phyloP scores from a whole-genome alignment of 2,888 invertebrate species.

The Cinara cedri region DNA sequence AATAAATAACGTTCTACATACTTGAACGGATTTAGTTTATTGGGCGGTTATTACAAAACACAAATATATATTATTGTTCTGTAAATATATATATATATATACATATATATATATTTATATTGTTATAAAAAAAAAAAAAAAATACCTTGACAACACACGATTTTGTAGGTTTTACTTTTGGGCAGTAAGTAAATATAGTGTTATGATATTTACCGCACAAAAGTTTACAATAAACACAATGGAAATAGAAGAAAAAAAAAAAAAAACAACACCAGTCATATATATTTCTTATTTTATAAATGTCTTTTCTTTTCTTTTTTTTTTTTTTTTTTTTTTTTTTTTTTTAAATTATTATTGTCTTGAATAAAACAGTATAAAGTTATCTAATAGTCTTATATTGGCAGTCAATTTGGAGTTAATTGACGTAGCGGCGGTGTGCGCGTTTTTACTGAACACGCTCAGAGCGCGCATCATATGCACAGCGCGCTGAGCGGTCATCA shows the following conservation, averaged over 20 bases:
- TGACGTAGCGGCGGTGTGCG: slow-evolving; percentile 33
- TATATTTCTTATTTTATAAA: slow-evolving; percentile 31
- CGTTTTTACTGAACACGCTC: slow-evolving; percentile 13
- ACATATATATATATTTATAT: slow-evolving; percentile 3
- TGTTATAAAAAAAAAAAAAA: slow-evolving; percentile 4
- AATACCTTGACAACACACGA: background rate
- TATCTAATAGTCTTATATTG: slow-evolving; percentile 55
- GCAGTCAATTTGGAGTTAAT: slow-evolving; percentile 56
- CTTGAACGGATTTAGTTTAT: slow-evolving; percentile 43
- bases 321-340: no score
- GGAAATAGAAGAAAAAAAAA: background rate
- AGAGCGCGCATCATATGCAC: background rate
- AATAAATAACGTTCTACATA: background rate
- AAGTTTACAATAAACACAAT: slow-evolving; percentile 24
- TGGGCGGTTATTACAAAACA: background rate
- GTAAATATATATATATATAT: slow-evolving; percentile 12
- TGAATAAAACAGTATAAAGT: slow-evolving; percentile 38
- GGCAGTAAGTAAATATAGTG: background rate
- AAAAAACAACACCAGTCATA: slow-evolving; percentile 38
- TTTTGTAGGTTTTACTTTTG: slow-evolving; percentile 15
- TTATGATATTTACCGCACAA: slow-evolving; percentile 11
- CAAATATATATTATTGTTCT: background rate
- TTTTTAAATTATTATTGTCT: slow-evolving; percentile 24
- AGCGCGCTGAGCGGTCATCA: slow-evolving; percentile 10
- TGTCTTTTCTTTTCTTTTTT: slow-evolving; percentile 17